These are phyloP conservation scores for Conomelus anceps DNA, from an alignment of 2,888 invertebrate genomes.

Conservation along the genomic window DNA sequence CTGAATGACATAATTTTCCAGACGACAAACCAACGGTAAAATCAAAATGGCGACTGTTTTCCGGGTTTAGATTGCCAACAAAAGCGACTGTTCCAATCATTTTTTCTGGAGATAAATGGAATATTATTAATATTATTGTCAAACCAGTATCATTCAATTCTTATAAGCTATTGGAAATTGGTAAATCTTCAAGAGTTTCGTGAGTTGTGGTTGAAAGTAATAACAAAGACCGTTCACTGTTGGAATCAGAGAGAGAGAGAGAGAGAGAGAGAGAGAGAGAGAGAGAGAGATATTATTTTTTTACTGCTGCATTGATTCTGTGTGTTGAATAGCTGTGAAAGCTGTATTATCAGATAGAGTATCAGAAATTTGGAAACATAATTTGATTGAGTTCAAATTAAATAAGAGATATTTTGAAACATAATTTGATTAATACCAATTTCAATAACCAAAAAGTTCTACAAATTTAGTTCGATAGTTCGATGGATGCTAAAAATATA, in stretches of 20 bases:
- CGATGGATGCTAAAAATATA: too few relatives aligned
- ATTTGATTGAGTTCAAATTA: too few relatives aligned
- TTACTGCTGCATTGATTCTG: too few relatives aligned
- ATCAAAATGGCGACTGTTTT: neutral
- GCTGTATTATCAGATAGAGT: too few relatives aligned
- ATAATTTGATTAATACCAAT: too few relatives aligned
- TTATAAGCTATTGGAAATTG: neutral
- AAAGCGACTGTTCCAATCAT: neutral
- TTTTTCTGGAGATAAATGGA: neutral
- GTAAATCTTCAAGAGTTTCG: neutral
- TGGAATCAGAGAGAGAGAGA: neutral
- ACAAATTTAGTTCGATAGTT: too few relatives aligned
- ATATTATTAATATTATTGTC: neutral
- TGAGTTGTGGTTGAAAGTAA: neutral
- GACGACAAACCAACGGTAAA: neutral
- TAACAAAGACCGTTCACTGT: neutral
- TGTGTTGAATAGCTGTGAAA: too few relatives aligned
- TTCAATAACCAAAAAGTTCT: too few relatives aligned
- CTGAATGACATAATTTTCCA: neutral
- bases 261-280: too few relatives aligned
- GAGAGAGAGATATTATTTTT: too few relatives aligned
- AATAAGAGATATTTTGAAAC: too few relatives aligned
- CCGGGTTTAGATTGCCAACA: neutral
- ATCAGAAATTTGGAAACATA: too few relatives aligned
- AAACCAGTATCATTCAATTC: neutral